A percentile compares a stretch with the other conserved stretches of the same genome.
These are phyloP conservation scores for Caenorhabditis sp. DNA, from an alignment of 2,888 invertebrate species.

Conservation along the genomic window DNA sequence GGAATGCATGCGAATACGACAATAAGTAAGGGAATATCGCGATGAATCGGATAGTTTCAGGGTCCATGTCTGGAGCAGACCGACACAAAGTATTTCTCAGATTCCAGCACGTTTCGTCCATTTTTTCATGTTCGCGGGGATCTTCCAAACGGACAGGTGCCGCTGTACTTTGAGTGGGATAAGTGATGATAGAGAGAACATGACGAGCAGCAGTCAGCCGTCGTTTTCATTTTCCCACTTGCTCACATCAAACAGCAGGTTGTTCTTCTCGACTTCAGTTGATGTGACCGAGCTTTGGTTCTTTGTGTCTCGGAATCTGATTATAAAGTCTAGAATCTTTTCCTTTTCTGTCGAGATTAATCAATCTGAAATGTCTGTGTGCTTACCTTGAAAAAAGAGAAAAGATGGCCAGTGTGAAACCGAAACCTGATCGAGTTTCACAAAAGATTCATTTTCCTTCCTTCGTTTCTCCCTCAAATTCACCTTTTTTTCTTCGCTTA, in stretches of 20 bases:
- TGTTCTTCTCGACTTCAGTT: not conserved
- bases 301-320: not conserved
- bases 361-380: not conserved
- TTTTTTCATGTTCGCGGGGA: not conserved
- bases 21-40: too few species aligned
- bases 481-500: conserved; percentile 11
- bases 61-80: too few species aligned
- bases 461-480: conserved; percentile 11
- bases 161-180: not conserved
- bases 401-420: conserved; percentile 20
- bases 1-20: not conserved
- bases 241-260: not conserved
- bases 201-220: not conserved
- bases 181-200: conserved; percentile 3
- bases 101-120: not conserved
- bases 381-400: too few species aligned
- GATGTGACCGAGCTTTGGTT: not conserved
- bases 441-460: conserved; percentile 10
- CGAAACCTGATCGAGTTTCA: conserved; percentile 43
- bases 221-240: not conserved
- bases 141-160: too few species aligned
- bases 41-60: too few species aligned
- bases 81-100: not conserved
- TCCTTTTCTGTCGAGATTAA: too few species aligned
- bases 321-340: not conserved